Percentiles rank a stretch among this genome's conserved stretches.
These are phyloP conservation scores for Caenorhabditis sp. DNA, from an alignment of 2,888 invertebrate genomes.

Conservation along the genomic window DNA sequence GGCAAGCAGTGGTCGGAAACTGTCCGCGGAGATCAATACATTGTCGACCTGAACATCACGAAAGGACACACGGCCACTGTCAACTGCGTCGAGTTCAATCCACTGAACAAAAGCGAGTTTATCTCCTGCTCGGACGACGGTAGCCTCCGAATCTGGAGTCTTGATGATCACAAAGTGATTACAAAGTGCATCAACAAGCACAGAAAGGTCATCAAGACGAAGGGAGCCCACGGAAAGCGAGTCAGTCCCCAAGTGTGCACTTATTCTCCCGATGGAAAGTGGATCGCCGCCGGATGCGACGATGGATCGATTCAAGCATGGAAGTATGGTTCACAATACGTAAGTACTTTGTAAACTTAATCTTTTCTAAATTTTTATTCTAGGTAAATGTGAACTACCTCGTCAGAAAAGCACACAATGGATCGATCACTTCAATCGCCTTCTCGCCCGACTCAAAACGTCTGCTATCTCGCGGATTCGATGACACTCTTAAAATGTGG, in stretches of 20 bases:
- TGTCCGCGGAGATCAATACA: conserved; percentile 88
- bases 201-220: conserved; percentile 74
- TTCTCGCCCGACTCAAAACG: conserved; percentile 87
- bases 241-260: conserved; percentile 73
- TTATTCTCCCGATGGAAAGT: conserved; percentile 81
- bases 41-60: conserved; percentile 92
- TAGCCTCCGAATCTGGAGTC: conserved; percentile 92
- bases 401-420: conserved; percentile 83
- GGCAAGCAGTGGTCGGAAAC: conserved; percentile 78
- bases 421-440: conserved; percentile 83
- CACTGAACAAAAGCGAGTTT: conserved; percentile 91
- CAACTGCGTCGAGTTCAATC: conserved; percentile 94
- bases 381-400: conserved; percentile 87
- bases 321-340: conserved; percentile 93
- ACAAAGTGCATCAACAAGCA: conserved; percentile 78
- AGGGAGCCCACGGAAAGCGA: conserved; percentile 74
- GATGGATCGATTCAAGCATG: conserved; percentile 98
- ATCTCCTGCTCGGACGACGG: conserved; percentile 93
- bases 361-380: no score
- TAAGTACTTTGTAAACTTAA: conserved; percentile 78
- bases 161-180: conserved; percentile 83
- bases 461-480: conserved; percentile 80
- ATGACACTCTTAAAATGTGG: conserved; percentile 94
- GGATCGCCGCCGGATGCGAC: conserved; percentile 91
- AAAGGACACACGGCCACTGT: conserved; percentile 95